Conservation (phyloP, 1,140 invertebrate species). For the Rhyacophila brunnea region DNA sequence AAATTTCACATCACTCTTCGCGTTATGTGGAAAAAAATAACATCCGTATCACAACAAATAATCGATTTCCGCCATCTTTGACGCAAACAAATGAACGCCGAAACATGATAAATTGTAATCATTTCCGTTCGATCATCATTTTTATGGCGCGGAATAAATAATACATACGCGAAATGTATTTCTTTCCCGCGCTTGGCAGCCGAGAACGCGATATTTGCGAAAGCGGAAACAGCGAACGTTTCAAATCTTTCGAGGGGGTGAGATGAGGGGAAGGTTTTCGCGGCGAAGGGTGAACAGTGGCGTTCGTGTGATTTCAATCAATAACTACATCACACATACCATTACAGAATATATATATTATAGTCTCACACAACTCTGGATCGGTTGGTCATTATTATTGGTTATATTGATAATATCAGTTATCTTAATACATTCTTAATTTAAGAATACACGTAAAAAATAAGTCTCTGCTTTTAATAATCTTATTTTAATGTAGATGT, state of each 20-base stretch:
- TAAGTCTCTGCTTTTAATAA: no score
- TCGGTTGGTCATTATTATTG: no score
- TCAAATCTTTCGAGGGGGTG: background rate
- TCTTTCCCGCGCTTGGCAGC: background rate
- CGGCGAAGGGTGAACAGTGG: background rate
- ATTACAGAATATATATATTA: no score
- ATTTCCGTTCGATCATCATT: slow-evolving; percentile 1
- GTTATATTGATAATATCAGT: no score
- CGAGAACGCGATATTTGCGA: background rate
- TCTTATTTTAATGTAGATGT: no score
- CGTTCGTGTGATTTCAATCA: no score
- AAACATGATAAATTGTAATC: slow-evolving; percentile 4
- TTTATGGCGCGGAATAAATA: slow-evolving; percentile 1
- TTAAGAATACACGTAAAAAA: no score
- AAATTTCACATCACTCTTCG: background rate
- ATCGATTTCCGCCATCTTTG: background rate
- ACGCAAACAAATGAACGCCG: slow-evolving; percentile 6
- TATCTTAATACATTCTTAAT: no score
- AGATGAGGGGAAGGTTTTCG: background rate
- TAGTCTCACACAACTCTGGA: no score
- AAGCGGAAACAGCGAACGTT: slow-evolving; percentile 1
- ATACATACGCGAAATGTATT: background rate
- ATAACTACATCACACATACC: no score
- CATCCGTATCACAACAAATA: background rate
- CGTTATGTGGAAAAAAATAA: background rate